These are phyloP conservation scores for Oncorhynchus nerka DNA, from an alignment of 2,113 vertebrate genomes.

Conservation along the genomic window DNA sequence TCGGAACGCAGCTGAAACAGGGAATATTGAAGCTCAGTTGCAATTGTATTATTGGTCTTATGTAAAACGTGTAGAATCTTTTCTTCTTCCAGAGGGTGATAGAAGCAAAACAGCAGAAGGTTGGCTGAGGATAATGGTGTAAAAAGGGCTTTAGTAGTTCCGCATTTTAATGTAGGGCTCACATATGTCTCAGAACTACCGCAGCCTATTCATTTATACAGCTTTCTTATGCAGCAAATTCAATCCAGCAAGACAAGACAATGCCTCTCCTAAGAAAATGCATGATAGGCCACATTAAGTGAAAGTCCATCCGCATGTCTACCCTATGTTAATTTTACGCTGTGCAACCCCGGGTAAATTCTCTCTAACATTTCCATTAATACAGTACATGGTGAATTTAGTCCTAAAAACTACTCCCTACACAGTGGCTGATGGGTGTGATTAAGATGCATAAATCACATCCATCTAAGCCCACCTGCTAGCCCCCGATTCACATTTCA, in stretches of 20 bases:
- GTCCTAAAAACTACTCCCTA: not conserved
- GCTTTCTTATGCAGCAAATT: no score
- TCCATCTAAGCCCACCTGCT: not conserved
- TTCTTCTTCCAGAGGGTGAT: not conserved
- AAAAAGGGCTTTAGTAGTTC: conserved; percentile 6
- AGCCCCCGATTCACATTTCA: conserved; percentile 24
- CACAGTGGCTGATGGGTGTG: not conserved
- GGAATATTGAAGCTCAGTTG: not conserved
- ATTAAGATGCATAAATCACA: conserved; percentile 29
- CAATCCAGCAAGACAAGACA: no score
- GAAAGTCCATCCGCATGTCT: not conserved
- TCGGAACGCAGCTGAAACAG: not conserved
- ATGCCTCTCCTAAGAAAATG: no score
- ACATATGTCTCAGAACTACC: conserved; percentile 6
- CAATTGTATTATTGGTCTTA: not conserved
- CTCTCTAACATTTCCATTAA: not conserved
- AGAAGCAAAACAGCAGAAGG: not conserved
- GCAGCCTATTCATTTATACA: no score
- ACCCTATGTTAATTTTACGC: not conserved
- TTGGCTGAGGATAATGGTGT: not conserved
- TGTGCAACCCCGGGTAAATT: not conserved
- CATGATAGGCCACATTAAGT: not conserved
- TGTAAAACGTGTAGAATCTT: not conserved
- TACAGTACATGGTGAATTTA: not conserved
- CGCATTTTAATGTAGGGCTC: conserved; percentile 6